phyloP scores from a whole-genome alignment of 2,888 invertebrate species.

The Apoderus coryli region DNA sequence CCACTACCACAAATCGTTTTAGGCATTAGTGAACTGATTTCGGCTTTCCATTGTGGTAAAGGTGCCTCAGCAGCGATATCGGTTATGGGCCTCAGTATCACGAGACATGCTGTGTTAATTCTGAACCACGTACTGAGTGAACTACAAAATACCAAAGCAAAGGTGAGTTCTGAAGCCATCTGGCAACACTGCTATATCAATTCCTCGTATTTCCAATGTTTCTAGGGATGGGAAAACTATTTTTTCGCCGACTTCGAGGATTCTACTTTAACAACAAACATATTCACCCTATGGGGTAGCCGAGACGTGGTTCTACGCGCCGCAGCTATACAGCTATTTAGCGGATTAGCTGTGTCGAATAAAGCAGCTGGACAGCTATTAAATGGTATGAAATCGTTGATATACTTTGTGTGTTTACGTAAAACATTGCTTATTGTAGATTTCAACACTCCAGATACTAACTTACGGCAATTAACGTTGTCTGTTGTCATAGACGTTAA shows the following conservation, averaged over 20 bases:
- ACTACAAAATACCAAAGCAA: slow-evolving; percentile 33
- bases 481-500: slow-evolving; percentile 32
- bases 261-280: slow-evolving; percentile 25
- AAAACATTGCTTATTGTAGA: slow-evolving; percentile 24
- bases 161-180: slow-evolving; percentile 25
- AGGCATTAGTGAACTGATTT: slow-evolving; percentile 35
- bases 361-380: no score
- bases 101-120: slow-evolving; percentile 36
- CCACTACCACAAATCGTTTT: slow-evolving; percentile 31
- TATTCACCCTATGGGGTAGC: slow-evolving; percentile 35
- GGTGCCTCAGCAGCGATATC: slow-evolving; percentile 35
- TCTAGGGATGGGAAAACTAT: slow-evolving; percentile 27
- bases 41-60: slow-evolving; percentile 37
- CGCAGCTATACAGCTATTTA: slow-evolving; percentile 36
- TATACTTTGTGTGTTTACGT: no score
- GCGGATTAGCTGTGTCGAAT: slow-evolving; percentile 31
- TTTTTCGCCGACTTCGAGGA: slow-evolving; percentile 24
- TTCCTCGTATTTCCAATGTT: no score
- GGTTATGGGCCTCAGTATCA: slow-evolving; percentile 42
- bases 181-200: no score
- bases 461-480: slow-evolving; percentile 27
- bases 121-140: slow-evolving; percentile 39
- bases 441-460: slow-evolving; percentile 11
- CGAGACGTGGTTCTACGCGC: slow-evolving; percentile 39
- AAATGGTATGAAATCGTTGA: no score